phyloP scores from a whole-genome alignment of 1,140 invertebrate species.

The Meloidogyne hapla region DNA sequence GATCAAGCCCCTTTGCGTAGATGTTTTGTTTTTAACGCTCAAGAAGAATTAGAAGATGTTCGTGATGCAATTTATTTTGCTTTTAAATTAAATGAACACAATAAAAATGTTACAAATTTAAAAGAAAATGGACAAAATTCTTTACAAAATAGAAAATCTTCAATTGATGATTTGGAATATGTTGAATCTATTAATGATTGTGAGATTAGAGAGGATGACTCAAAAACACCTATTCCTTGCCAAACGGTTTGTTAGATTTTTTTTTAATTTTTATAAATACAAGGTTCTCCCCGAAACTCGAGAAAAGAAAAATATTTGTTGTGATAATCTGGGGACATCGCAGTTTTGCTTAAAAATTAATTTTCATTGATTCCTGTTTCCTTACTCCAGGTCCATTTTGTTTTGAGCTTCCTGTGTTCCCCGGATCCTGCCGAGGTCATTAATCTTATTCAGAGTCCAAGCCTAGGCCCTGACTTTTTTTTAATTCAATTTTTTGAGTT shows the following conservation, averaged over 20 bases:
- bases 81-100: constrained; percentile 20
- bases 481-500: neutral
- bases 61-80: constrained; percentile 29
- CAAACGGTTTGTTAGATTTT: constrained; percentile 5
- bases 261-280: no score
- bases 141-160: neutral
- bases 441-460: no score
- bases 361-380: no score
- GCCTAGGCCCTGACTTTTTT: no score
- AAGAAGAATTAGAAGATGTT: constrained; percentile 26
- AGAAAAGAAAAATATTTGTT: no score
- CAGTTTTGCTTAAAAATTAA: no score
- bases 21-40: constrained; percentile 32
- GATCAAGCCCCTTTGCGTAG: neutral
- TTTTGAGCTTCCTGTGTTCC: no score
- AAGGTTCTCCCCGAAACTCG: no score
- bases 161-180: no score
- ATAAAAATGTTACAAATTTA: neutral
- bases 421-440: no score
- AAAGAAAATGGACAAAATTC: neutral
- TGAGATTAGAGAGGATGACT: neutral
- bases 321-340: no score
- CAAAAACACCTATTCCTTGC: constrained; percentile 4
- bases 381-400: no score
- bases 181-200: neutral